Conservation (phyloP, 2,888 invertebrate species). For the Eucera pruinosa region DNA sequence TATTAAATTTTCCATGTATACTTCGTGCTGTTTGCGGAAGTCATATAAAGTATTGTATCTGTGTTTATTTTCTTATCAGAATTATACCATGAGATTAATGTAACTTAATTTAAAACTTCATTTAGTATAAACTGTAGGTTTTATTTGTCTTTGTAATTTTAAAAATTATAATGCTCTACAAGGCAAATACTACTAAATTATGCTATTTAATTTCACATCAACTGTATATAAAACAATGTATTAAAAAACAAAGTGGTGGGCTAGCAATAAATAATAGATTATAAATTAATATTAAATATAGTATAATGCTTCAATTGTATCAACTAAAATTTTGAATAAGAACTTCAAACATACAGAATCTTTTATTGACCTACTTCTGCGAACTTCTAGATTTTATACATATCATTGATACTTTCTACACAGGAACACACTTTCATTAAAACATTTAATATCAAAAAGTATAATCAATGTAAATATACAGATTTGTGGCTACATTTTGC, state of each 20-base stretch:
- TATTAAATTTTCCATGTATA: constrained; percentile 35
- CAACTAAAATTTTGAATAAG: constrained; percentile 2
- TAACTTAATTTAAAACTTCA: constrained; percentile 19
- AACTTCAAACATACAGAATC: neutral
- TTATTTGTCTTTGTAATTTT: constrained; percentile 19
- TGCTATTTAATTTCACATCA: constrained; percentile 28
- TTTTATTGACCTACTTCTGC: neutral
- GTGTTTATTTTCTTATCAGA: neutral
- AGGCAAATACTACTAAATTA: constrained; percentile 17
- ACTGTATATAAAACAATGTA: constrained; percentile 47
- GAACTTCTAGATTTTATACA: neutral
- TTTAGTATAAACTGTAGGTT: constrained; percentile 7
- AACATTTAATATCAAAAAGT: too few species aligned
- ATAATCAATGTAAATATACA: too few species aligned
- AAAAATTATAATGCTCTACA: constrained; percentile 35
- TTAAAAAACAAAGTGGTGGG: constrained; percentile 29
- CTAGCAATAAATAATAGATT: constrained; percentile 46
- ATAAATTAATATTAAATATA: constrained; percentile 31
- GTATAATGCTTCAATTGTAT: neutral
- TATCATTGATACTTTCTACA: too few species aligned
- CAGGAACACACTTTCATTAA: too few species aligned
- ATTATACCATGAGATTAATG: neutral
- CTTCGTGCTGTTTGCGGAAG: neutral
- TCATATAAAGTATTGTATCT: neutral
- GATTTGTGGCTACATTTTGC: too few species aligned